A percentile compares a stretch with the other conserved stretches of the same genome.
These are phyloP conservation scores for Oceanodroma tethys DNA, from an alignment of 2,113 vertebrate species.

Conservation along the genomic window DNA sequence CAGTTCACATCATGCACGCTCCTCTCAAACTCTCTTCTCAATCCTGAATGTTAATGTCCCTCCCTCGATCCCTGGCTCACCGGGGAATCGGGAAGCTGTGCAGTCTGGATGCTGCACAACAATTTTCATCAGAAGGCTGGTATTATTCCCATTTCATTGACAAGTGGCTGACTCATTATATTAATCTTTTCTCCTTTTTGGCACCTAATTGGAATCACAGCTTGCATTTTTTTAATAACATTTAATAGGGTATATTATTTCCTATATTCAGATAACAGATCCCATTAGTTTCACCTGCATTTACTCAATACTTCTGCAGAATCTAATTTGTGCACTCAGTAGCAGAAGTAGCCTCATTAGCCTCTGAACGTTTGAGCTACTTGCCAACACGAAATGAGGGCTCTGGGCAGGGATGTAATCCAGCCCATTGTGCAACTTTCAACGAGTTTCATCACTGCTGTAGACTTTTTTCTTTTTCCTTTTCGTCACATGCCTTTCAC, in stretches of 20 bases:
- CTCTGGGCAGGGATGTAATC: background rate
- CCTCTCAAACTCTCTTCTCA: background rate
- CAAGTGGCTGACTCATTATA: background rate
- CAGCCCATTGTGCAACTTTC: conserved; percentile 20
- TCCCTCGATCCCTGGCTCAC: background rate
- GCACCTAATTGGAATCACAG: background rate
- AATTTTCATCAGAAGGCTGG: background rate
- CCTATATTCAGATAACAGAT: conserved; percentile 36
- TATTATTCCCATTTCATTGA: background rate
- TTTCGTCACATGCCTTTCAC: conserved; percentile 6
- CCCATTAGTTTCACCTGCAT: conserved; percentile 40
- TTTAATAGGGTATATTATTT: conserved; percentile 30
- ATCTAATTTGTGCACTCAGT: conserved; percentile 10
- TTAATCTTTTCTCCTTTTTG: background rate
- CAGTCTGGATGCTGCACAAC: background rate
- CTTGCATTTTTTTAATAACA: background rate
- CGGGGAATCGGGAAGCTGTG: background rate
- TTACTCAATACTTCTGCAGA: conserved; percentile 14
- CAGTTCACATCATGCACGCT: background rate
- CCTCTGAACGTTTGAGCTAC: background rate
- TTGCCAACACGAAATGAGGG: background rate
- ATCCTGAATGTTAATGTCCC: background rate
- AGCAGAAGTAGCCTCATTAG: conserved; percentile 36
- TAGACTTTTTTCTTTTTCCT: background rate
- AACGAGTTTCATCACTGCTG: background rate